Conservation (phyloP, 1,140 invertebrate species). For the Charaxes varanes region DNA sequence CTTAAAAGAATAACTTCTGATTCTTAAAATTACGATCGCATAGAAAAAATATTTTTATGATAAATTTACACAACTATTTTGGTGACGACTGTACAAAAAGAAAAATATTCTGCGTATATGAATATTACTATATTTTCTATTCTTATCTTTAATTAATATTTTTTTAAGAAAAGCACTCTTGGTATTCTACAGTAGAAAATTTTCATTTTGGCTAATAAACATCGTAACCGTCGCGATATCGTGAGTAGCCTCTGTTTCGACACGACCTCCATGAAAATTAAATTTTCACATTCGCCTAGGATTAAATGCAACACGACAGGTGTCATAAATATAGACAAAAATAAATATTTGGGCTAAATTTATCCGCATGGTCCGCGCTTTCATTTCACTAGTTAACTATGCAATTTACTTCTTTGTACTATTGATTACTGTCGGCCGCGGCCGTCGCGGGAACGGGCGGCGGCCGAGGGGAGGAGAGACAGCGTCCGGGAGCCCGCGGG, state of each 20-base stretch:
- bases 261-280: slow-evolving; percentile 42
- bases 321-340: slow-evolving; percentile 62
- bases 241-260: slow-evolving; percentile 47
- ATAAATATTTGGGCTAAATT: slow-evolving; percentile 64
- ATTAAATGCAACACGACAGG: slow-evolving; percentile 58
- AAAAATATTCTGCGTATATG: slow-evolving; percentile 31
- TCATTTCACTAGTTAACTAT: slow-evolving; percentile 57
- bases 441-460: slow-evolving; percentile 8
- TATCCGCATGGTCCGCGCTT: slow-evolving; percentile 59
- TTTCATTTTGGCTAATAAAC: slow-evolving; percentile 13
- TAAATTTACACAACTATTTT: slow-evolving; percentile 24
- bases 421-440: slow-evolving; percentile 39
- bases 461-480: slow-evolving; percentile 2
- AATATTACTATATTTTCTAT: slow-evolving; percentile 30
- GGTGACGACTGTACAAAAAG: slow-evolving; percentile 39
- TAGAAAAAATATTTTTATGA: slow-evolving; percentile 35
- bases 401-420: slow-evolving; percentile 66
- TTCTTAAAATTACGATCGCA: slow-evolving; percentile 34
- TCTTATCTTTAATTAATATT: slow-evolving; percentile 31
- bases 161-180: slow-evolving; percentile 63
- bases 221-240: neutral
- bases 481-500: slow-evolving; percentile 14
- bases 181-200: slow-evolving; percentile 29
- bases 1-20: slow-evolving; percentile 65
- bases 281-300: slow-evolving; percentile 49